Evolutionary conservation across 2,113 vertebrate species (phyloP).

Genomic region (Pampusana beccarii): DNA sequence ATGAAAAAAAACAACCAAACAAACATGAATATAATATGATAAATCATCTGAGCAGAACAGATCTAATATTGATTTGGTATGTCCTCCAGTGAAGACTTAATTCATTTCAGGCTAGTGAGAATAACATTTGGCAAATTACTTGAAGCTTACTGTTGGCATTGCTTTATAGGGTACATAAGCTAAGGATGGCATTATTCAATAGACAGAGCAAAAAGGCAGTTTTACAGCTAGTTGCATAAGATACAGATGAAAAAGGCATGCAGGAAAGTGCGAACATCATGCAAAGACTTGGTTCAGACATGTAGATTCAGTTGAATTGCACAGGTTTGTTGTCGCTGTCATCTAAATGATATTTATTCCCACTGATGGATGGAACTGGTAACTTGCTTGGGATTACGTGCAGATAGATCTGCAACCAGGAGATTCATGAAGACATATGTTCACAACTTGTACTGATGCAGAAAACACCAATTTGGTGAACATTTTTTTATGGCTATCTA

Average conservation of each 20-base stretch:
- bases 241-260: not conserved
- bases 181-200: not conserved
- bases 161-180: not conserved
- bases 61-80: not conserved
- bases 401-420: not conserved
- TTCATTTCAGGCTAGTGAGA: not conserved
- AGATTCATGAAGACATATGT: not conserved
- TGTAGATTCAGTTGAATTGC: not conserved
- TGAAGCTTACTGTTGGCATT: not conserved
- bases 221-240: not conserved
- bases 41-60: not conserved
- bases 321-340: not conserved
- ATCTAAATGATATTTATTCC: not conserved
- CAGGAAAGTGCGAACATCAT: not conserved
- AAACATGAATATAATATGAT: not conserved
- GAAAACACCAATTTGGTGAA: not conserved
- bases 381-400: not conserved
- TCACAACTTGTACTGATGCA: not conserved
- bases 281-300: not conserved
- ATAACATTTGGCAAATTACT: not conserved
- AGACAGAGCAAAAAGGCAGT: not conserved
- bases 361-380: not conserved
- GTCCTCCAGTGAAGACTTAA: not conserved
- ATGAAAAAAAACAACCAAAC: not conserved
- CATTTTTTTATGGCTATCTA: not conserved